Percentiles rank a stretch among this genome's conserved stretches.
phyloP scores from a whole-genome alignment of 2,888 invertebrate genomes.

The Megaustenia siamemsis region DNA sequence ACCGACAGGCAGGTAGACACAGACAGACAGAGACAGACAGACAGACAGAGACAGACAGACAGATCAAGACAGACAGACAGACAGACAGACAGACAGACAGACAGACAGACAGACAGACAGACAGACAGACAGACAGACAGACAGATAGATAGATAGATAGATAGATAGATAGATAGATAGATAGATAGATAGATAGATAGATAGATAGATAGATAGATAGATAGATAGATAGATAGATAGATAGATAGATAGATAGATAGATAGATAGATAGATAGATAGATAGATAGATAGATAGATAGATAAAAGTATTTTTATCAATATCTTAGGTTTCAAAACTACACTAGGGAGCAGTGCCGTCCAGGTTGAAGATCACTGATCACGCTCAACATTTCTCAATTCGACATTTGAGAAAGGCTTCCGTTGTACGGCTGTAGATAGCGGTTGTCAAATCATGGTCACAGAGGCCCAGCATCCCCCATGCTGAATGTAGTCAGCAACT shows the following conservation, averaged over 20 bases:
- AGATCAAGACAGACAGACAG: conserved; percentile 22
- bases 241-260: background rate
- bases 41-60: conserved; percentile 16
- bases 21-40: conserved; percentile 6
- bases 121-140: conserved; percentile 24
- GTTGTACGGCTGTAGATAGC: too few relatives aligned
- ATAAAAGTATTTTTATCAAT: background rate
- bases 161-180: background rate
- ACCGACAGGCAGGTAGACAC: too few relatives aligned
- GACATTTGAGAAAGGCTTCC: too few relatives aligned
- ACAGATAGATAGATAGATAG: conserved; percentile 14
- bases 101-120: conserved; percentile 25
- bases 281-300: conserved; percentile 9
- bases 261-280: conserved; percentile 9
- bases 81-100: conserved; percentile 22
- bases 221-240: background rate
- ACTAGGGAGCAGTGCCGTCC: too few relatives aligned
- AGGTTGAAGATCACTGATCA: too few relatives aligned
- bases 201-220: background rate
- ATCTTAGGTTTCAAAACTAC: too few relatives aligned
- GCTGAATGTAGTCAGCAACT: too few relatives aligned
- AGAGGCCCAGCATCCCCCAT: too few relatives aligned
- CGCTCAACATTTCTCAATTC: too few relatives aligned
- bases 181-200: background rate
- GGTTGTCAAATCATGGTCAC: too few relatives aligned